These are phyloP conservation scores for Smittia aterrima DNA, from an alignment of 2,888 invertebrate genomes.

Conservation along the genomic window DNA sequence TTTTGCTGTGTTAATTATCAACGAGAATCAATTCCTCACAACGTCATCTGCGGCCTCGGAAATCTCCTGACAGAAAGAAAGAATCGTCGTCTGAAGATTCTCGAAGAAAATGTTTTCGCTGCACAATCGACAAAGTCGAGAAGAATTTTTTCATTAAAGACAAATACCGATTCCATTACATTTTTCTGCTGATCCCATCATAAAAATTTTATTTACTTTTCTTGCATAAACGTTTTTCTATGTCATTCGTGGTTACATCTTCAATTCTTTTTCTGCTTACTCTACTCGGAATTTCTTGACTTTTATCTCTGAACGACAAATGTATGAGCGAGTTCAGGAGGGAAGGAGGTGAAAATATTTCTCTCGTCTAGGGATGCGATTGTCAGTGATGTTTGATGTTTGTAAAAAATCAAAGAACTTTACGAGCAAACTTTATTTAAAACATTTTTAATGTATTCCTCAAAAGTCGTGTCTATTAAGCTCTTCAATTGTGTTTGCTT, in stretches of 20 bases:
- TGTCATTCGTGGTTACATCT: constrained; percentile 6
- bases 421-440: no score
- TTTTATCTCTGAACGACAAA: background rate
- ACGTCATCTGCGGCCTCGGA: background rate
- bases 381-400: no score
- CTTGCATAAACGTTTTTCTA: constrained; percentile 18
- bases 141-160: constrained; percentile 25
- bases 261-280: background rate
- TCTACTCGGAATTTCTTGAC: background rate
- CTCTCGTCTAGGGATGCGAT: no score
- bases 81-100: background rate
- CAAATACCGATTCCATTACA: constrained; percentile 22
- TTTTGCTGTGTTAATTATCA: background rate
- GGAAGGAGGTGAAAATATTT: no score
- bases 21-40: background rate
- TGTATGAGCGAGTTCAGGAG: no score
- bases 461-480: no score
- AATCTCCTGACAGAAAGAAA: background rate
- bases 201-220: constrained; percentile 9
- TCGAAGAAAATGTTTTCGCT: background rate
- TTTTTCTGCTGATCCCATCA: constrained; percentile 23
- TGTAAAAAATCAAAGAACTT: background rate
- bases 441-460: no score
- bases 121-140: background rate
- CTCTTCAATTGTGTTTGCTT: no score